Base-by-base conservation (phyloP, 2,113 vertebrate species). In the Erythrocercus mccallii region DNA sequence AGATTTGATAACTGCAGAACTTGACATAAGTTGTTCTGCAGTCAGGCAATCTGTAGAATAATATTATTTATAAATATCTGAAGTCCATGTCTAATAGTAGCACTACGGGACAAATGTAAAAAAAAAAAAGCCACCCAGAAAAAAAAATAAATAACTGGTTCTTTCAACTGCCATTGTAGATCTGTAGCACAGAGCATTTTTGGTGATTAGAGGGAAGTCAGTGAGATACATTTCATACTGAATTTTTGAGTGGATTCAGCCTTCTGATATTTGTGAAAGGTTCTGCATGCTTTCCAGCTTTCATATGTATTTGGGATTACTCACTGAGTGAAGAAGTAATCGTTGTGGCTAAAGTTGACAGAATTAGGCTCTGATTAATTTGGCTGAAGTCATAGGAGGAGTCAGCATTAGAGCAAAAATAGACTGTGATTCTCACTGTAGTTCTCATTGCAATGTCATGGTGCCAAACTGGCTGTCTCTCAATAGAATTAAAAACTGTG, bases 321-420 rank as follows among this genome's bases (percentile, higher is more conserved):
- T 80, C n/a, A 37, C 35, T 54, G 51, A 93, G 33, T 58, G 88
- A 91, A 85, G 38, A 85, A 87, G 61, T 87, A 87, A 89, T 82
- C 54, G 77, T 21, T 69, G 53, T 85, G 61, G 38, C 22, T 89
- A 35, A 89, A 87, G 35, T 10, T 92, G 81, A 54, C 57, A 85
- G 45, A 94, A 92, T 88, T 76, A 94, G 33, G 15, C 33, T 50
- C n/a, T 92, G 91, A 85, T 79, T 92, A 79, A 73, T 91, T 89
- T 91, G 57, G 9, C 31, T 91, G 62, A 91, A 61, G 77, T 85
- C 40, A 77, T 1, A 87, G 42, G 54, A 84, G 68, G 28, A 86
- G 61, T 76, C 40, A 95, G 8, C 38, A 81, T 76, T 25, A 86
- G 73, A 79, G 71, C 23, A 68, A 88, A 86, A 94, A 72, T 47